Conservation (phyloP, 2,888 invertebrate species). For the Epicampocera succincta region DNA sequence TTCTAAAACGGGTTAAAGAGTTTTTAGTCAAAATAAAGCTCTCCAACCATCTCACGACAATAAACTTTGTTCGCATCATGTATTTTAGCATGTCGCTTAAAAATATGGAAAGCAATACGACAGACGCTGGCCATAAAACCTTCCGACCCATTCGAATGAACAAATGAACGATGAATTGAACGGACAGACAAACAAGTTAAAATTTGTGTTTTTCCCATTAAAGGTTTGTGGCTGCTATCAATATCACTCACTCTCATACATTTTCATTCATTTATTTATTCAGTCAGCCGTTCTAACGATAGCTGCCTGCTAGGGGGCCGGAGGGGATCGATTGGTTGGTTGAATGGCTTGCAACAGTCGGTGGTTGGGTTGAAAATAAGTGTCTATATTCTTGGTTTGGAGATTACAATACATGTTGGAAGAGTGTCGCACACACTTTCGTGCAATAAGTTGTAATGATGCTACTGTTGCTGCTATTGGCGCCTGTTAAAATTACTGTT, state of each 20-base stretch:
- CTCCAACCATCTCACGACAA: background rate
- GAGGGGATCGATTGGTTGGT: background rate
- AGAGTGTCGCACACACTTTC: background rate
- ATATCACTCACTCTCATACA: conserved; percentile 41
- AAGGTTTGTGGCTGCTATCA: conserved; percentile 47
- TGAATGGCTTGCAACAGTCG: background rate
- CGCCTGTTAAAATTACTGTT: background rate
- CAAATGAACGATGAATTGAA: background rate
- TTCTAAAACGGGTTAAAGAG: background rate
- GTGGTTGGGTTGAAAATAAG: conserved; percentile 27
- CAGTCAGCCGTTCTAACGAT: conserved; percentile 21
- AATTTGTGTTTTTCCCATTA: conserved; percentile 43
- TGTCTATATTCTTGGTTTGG: conserved; percentile 36
- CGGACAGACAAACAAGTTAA: conserved; percentile 13
- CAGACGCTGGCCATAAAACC: conserved; percentile 15
- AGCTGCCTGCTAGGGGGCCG: background rate
- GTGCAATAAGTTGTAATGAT: background rate
- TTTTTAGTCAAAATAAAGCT: background rate
- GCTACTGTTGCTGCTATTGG: background rate
- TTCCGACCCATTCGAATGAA: conserved; percentile 10
- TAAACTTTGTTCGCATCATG: conserved; percentile 5
- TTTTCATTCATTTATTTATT: conserved; percentile 36
- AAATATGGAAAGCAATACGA: background rate
- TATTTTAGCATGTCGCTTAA: background rate
- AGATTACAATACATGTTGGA: background rate